phyloP scores from a whole-genome alignment of 2,113 vertebrate species.

The Ancistrus triradiatus region DNA sequence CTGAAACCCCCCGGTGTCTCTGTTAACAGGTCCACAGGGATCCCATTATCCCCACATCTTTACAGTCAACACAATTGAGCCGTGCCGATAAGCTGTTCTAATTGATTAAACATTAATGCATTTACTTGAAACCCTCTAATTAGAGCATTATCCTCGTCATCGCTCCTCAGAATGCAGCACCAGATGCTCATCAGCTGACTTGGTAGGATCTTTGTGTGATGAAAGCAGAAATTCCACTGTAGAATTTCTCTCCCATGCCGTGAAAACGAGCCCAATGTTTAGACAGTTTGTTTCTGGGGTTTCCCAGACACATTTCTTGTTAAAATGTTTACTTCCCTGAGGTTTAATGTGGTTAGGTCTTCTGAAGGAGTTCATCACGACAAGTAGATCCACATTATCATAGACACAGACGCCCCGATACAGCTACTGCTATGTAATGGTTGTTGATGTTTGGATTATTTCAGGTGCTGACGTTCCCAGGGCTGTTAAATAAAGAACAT shows the following conservation, averaged over 20 bases:
- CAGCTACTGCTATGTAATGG: background rate
- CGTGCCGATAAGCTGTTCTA: slow-evolving; percentile 48
- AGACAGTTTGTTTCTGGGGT: background rate
- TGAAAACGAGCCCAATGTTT: background rate
- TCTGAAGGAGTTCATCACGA: background rate
- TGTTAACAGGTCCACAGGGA: slow-evolving; percentile 40
- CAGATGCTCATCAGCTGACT: slow-evolving; percentile 28
- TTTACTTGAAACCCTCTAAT: slow-evolving; percentile 45
- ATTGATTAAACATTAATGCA: slow-evolving; percentile 48
- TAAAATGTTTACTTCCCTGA: too few species aligned
- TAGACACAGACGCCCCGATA: background rate
- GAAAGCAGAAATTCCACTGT: background rate
- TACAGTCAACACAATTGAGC: slow-evolving; percentile 44
- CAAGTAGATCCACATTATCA: background rate
- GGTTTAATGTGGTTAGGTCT: too few species aligned
- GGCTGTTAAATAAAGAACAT: background rate
- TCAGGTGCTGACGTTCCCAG: background rate
- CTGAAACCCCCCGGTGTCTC: slow-evolving; percentile 8
- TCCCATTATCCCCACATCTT: slow-evolving; percentile 29
- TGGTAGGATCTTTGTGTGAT: background rate
- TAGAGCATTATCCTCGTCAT: slow-evolving; percentile 24
- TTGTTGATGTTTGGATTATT: slow-evolving; percentile 2
- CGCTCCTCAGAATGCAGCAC: slow-evolving; percentile 4
- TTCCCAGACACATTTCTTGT: background rate
- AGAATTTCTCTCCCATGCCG: background rate